A percentile compares a stretch with the other conserved stretches of the same genome.
These are phyloP conservation scores for Copsychus sechellarum DNA, from an alignment of 2,113 vertebrate genomes.

Conservation along the genomic window DNA sequence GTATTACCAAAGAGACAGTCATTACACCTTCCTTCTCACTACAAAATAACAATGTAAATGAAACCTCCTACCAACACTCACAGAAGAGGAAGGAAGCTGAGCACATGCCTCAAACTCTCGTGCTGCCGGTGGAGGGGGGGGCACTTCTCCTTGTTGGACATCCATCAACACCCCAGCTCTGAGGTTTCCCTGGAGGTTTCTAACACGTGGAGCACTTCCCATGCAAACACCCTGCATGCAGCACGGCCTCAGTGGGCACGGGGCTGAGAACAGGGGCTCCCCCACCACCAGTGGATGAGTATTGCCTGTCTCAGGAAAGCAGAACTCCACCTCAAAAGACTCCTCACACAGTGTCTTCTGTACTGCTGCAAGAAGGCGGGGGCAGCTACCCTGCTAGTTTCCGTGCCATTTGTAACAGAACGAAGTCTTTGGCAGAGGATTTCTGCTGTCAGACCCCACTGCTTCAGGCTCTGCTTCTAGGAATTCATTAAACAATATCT, in stretches of 20 bases:
- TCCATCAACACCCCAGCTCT: not conserved
- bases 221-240: not conserved
- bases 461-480: not conserved
- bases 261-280: not conserved
- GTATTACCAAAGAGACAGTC: not conserved
- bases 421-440: not conserved
- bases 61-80: not conserved
- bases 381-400: not conserved
- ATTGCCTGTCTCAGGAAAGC: not conserved
- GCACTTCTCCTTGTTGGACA: not conserved
- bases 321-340: not conserved
- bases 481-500: not conserved
- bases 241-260: accelerated
- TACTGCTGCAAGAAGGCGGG: not conserved
- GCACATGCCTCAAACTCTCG: not conserved
- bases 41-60: conserved; percentile 13
- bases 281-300: accelerated
- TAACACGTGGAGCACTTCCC: not conserved
- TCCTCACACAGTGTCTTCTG: not conserved
- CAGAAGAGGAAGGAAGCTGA: conserved; percentile 40
- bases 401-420: not conserved
- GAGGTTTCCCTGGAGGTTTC: not conserved
- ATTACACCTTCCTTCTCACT: not conserved
- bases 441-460: not conserved
- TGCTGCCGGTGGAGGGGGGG: not conserved